phyloP scores from a whole-genome alignment of 2,113 vertebrate genomes.

The Antechinus flavipes region DNA sequence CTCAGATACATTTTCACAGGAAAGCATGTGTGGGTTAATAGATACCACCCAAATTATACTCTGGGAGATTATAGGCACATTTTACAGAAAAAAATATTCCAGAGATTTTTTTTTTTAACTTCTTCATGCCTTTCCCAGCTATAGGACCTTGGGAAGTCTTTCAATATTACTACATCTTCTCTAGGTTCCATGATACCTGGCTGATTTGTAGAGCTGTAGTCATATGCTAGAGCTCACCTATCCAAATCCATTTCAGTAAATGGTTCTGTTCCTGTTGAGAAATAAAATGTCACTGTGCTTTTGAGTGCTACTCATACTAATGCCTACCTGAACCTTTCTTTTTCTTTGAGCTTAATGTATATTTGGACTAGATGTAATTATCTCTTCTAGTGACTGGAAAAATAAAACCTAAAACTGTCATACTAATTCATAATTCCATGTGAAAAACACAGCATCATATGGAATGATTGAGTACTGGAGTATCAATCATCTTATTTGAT shows the following conservation, averaged over 20 bases:
- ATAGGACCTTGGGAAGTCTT: background rate
- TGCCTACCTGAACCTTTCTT: background rate
- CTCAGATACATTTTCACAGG: slow-evolving; percentile 14
- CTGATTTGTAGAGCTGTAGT: background rate
- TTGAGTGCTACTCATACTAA: background rate
- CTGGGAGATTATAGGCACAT: background rate
- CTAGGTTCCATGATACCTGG: background rate
- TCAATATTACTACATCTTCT: background rate
- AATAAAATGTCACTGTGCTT: background rate
- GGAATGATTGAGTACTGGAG: background rate
- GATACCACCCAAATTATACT: background rate
- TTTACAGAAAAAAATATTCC: background rate
- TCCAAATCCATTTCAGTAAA: slow-evolving; percentile 17
- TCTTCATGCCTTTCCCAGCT: background rate
- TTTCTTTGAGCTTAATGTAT: background rate
- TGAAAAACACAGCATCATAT: background rate
- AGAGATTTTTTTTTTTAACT: background rate
- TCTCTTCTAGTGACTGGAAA: background rate
- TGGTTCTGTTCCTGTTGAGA: background rate
- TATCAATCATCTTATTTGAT: background rate
- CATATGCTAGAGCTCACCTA: background rate
- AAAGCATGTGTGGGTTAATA: background rate
- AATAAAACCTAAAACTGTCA: background rate
- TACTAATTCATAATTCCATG: background rate
- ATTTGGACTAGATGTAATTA: background rate